Base-by-base conservation (phyloP, 2,888 invertebrate genomes). In the Erebia aethiops region DNA sequence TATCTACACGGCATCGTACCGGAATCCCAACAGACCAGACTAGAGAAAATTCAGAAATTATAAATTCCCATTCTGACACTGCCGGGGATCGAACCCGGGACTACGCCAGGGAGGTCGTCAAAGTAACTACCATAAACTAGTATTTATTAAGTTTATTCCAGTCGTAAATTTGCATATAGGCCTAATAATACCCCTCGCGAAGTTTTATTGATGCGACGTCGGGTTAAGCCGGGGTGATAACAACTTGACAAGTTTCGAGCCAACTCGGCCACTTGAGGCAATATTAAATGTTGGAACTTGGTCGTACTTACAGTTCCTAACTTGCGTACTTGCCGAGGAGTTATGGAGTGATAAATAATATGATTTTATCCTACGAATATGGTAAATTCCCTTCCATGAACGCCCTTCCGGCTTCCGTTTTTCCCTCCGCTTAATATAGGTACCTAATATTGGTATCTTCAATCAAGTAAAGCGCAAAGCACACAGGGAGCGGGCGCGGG, bases 191-290 rank as follows among this genome's bases (percentile, higher is more conserved):
- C 64, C 73, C 65, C 67, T 69, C 51, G 67, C 67, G 49, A 70
- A 70, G 70, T 76, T 75, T 71, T 70, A 71, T 69, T 71, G 65
- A 73, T 67, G 72, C 63, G 70, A 67, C 67, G 63, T 64, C 72
- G 76, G 74, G 73, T 73, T 71, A 67, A 71, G 68, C 74, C 63
- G 54, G 65, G 26, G 70, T 54, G 69, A 72, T 71, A 71, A 73
- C 68, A 70, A 73, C 69, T 74, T 69, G 70, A 70, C 69, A 72
- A 70, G 60, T 63, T 74, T 71, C 57, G 11, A 16, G 49, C 35
- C 18, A 41, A 65, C 51, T 70, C 61, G 56, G 49, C 51, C 41
- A 58, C 60, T 71, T 68, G 51, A 16, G 60, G 65, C 61, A 60
- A 65, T 73, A 73, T 68, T 71, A 71, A 73, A 68, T 52, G 52